These are phyloP conservation scores for Dunckerocampus dactyliophorus DNA, from an alignment of 2,113 vertebrate species.

Conservation along the genomic window DNA sequence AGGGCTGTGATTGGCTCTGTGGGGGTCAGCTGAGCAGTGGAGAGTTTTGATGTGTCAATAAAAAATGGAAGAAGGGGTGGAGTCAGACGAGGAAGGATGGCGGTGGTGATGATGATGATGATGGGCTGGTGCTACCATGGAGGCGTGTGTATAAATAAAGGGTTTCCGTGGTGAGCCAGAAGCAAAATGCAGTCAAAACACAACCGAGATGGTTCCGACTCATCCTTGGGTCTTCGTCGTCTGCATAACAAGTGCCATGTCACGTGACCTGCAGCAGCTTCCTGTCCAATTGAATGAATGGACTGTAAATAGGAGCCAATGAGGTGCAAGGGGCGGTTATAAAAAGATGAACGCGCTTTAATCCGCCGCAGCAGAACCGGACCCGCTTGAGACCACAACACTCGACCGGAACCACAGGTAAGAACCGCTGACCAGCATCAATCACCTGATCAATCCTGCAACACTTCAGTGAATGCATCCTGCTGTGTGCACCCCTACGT, in stretches of 20 bases:
- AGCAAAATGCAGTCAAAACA: background rate
- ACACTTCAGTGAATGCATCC: background rate
- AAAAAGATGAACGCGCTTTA: conserved; percentile 43
- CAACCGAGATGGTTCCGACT: background rate
- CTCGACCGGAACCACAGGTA: conserved; percentile 38
- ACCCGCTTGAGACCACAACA: conserved; percentile 16
- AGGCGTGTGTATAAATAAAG: background rate
- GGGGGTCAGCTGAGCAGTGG: background rate
- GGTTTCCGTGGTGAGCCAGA: background rate
- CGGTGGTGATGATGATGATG: background rate
- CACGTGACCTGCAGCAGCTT: conserved; percentile 12
- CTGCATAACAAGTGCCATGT: background rate
- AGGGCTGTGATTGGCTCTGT: background rate
- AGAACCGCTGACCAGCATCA: conserved; percentile 3
- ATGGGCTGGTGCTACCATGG: background rate
- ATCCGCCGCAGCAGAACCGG: conserved; percentile 44
- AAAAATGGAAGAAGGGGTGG: background rate
- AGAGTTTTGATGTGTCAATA: background rate
- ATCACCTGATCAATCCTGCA: background rate
- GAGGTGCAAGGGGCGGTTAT: conserved; percentile 41
- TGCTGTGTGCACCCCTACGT: background rate
- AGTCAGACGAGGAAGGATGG: background rate
- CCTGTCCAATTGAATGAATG: conserved; percentile 61
- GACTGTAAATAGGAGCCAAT: conserved; percentile 64
- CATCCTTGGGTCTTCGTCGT: background rate